Percentiles rank a stretch among this genome's conserved stretches.
Conservation (phyloP, 2,113 vertebrate species). For the Zeus faber region DNA sequence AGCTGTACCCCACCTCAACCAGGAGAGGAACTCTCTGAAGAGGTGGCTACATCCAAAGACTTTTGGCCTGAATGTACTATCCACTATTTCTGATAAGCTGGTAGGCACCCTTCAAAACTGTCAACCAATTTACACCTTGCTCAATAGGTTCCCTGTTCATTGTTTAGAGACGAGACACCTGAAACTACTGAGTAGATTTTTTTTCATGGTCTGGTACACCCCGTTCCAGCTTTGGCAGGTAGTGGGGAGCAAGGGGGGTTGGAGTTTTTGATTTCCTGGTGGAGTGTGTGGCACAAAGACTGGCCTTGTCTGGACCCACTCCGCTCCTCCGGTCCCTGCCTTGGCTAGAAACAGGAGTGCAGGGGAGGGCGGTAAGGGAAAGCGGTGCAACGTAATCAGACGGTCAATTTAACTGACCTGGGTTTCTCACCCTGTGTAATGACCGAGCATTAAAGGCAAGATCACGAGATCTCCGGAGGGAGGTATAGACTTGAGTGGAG, state of each 20-base stretch:
- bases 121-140: slow-evolving; percentile 5
- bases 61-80: too few relatives aligned
- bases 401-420: slow-evolving; percentile 60
- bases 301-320: slow-evolving; percentile 50
- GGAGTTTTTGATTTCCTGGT: slow-evolving; percentile 69
- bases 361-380: slow-evolving; percentile 32
- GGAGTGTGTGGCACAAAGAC: slow-evolving; percentile 60
- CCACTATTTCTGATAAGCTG: too few relatives aligned
- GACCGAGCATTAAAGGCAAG: slow-evolving; percentile 40
- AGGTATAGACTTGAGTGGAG: slow-evolving; percentile 13
- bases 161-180: slow-evolving; percentile 32
- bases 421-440: slow-evolving; percentile 56
- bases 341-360: slow-evolving; percentile 45
- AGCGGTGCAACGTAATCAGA: slow-evolving; percentile 46
- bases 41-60: too few relatives aligned
- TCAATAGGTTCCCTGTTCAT: slow-evolving; percentile 29
- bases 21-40: too few relatives aligned
- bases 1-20: too few relatives aligned
- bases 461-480: slow-evolving; percentile 30
- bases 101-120: neutral
- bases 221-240: slow-evolving; percentile 26
- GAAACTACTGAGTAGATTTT: slow-evolving; percentile 14
- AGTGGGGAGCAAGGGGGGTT: slow-evolving; percentile 42
- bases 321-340: slow-evolving; percentile 30
- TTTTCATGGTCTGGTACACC: slow-evolving; percentile 24